Conservation (phyloP, 1,140 invertebrate genomes). For the Cotesia chilonis region DNA sequence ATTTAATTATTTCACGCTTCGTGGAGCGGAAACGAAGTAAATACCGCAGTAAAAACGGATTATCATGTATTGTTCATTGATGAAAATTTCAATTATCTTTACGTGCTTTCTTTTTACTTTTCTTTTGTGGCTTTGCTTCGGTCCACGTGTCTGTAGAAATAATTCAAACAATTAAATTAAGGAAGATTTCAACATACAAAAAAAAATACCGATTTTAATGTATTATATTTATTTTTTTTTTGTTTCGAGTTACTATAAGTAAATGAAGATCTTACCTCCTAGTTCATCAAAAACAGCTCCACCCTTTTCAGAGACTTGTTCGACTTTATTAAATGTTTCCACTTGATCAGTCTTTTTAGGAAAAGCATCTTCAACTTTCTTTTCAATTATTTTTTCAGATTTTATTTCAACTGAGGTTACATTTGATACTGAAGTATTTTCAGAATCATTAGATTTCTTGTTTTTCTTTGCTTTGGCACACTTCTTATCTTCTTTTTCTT, state of each 20-base stretch:
- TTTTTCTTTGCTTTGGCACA: constrained; percentile 58
- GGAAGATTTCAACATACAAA: constrained; percentile 16
- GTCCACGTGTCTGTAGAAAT: constrained; percentile 70
- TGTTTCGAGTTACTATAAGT: background rate
- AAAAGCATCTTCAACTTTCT: constrained; percentile 53
- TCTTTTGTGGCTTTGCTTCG: constrained; percentile 72
- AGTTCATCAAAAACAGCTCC: constrained; percentile 73
- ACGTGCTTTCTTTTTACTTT: constrained; percentile 74
- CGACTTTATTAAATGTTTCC: constrained; percentile 43
- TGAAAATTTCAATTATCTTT: constrained; percentile 69
- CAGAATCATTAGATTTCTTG: constrained; percentile 59
- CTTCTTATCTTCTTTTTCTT: constrained; percentile 54
- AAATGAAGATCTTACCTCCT: constrained; percentile 67
- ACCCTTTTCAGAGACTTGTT: constrained; percentile 53
- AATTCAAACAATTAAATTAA: constrained; percentile 36
- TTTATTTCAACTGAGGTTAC: constrained; percentile 43
- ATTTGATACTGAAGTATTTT: constrained; percentile 47
- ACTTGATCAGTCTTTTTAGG: constrained; percentile 54
- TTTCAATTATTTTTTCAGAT: constrained; percentile 50
- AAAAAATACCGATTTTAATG: constrained; percentile 38
- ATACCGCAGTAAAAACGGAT: constrained; percentile 40
- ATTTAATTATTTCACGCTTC: background rate
- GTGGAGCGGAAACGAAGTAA: constrained; percentile 42
- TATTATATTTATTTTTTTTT: constrained; percentile 17
- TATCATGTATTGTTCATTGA: constrained; percentile 41